phyloP scores from a whole-genome alignment of 2,797 vertebrate species.

The Lacerta agilis region DNA sequence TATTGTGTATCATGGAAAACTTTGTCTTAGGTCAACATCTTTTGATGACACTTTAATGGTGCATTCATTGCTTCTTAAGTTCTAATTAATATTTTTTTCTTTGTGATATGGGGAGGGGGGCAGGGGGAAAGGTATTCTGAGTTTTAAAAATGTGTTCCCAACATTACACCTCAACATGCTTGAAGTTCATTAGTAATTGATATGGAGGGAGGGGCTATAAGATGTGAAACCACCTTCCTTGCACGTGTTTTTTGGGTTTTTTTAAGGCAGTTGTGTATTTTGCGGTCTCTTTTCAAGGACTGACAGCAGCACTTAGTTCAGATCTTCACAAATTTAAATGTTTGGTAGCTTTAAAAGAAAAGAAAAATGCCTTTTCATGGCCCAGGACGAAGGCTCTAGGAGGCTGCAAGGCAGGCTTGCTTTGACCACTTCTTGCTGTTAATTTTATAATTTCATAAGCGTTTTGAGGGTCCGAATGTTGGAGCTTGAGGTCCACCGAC shows the following conservation, averaged over 20 bases:
- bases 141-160: constrained; percentile 80
- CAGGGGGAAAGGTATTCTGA: constrained; percentile 77
- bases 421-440: constrained; percentile 59
- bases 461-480: constrained; percentile 49
- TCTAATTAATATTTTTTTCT: constrained; percentile 82
- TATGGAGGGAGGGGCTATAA: constrained; percentile 73
- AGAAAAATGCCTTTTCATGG: constrained; percentile 74
- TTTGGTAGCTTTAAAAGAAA: constrained; percentile 76
- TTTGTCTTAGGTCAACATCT: constrained; percentile 91
- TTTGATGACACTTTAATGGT: constrained; percentile 90
- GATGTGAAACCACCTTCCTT: constrained; percentile 84
- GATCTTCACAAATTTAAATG: constrained; percentile 77
- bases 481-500: constrained; percentile 41
- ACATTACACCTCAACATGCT: constrained; percentile 82
- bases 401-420: constrained; percentile 80
- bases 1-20: constrained; percentile 92
- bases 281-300: constrained; percentile 76
- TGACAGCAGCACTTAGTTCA: constrained; percentile 79
- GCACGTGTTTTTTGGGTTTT: constrained; percentile 76
- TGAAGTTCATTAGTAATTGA: constrained; percentile 74
- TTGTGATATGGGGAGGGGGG: constrained; percentile 73
- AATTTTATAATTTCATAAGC: neutral
- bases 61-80: constrained; percentile 87
- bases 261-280: constrained; percentile 73
- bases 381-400: constrained; percentile 81